Evolutionary conservation across 1,140 invertebrate species (phyloP).

Genomic region (Philopotamus ludificatus): DNA sequence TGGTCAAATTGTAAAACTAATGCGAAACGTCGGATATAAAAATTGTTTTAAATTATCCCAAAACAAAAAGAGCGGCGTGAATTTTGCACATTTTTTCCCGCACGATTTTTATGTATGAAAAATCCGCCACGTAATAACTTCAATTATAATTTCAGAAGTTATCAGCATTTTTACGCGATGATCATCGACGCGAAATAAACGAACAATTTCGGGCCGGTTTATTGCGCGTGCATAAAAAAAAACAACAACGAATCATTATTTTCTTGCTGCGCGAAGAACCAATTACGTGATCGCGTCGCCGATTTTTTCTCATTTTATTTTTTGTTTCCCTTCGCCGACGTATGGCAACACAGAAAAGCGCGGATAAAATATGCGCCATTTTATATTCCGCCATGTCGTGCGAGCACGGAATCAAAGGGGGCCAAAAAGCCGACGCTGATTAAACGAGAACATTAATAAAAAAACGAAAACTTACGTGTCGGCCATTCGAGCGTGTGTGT

Average conservation of each 20-base stretch:
- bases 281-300: neutral
- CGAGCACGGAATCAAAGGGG: slow-evolving; percentile 8
- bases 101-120: no score
- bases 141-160: no score
- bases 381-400: neutral
- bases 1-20: no score
- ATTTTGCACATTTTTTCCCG: no score
- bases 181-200: no score
- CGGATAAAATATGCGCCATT: neutral
- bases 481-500: neutral
- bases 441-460: slow-evolving; percentile 8
- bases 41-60: no score
- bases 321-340: no score
- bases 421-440: slow-evolving; percentile 1
- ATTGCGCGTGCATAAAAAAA: neutral
- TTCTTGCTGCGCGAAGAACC: neutral
- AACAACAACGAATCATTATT: neutral
- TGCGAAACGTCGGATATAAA: no score
- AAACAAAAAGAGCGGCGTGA: no score
- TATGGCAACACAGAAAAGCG: neutral
- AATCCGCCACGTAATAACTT: no score
- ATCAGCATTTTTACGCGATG: no score
- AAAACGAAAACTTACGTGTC: neutral
- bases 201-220: neutral
- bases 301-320: neutral